Percentiles rank a stretch among this genome's conserved stretches.
Conservation (phyloP, 2,888 invertebrate species). For the Masnerella sp. region DNA sequence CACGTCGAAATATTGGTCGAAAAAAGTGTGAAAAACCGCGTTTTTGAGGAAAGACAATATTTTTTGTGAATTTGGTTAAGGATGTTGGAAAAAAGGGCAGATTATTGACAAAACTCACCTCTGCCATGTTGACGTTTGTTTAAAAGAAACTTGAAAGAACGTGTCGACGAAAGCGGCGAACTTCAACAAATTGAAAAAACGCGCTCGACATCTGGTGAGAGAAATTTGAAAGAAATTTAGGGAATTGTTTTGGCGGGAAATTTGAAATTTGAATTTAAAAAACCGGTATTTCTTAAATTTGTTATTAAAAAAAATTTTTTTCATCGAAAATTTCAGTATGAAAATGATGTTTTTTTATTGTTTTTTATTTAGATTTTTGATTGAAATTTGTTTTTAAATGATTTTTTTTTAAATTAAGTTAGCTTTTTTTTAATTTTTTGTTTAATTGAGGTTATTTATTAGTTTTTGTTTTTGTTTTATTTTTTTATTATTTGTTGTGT, state of each 20-base stretch:
- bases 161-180: neutral
- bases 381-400: too few relatives aligned
- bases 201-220: too few relatives aligned
- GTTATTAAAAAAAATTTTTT: too few relatives aligned
- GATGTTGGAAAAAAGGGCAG: neutral
- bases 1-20: neutral
- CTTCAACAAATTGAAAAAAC: too few relatives aligned
- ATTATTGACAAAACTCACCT: conserved; percentile 14
- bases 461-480: neutral
- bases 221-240: too few relatives aligned
- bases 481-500: neutral
- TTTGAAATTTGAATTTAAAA: too few relatives aligned
- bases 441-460: too few relatives aligned
- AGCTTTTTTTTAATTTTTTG: neutral
- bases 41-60: neutral
- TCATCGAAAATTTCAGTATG: too few relatives aligned
- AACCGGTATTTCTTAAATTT: too few relatives aligned
- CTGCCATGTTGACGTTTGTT: conserved; percentile 19
- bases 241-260: too few relatives aligned
- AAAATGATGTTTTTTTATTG: too few relatives aligned
- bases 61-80: neutral
- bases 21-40: neutral
- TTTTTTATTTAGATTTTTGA: too few relatives aligned
- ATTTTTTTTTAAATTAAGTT: neutral
- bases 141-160: neutral